Evolutionary conservation across 2,797 vertebrate genomes (phyloP), one percentile per base, ranked within the genome.

Genomic region (Microchirus variegatus): DNA sequence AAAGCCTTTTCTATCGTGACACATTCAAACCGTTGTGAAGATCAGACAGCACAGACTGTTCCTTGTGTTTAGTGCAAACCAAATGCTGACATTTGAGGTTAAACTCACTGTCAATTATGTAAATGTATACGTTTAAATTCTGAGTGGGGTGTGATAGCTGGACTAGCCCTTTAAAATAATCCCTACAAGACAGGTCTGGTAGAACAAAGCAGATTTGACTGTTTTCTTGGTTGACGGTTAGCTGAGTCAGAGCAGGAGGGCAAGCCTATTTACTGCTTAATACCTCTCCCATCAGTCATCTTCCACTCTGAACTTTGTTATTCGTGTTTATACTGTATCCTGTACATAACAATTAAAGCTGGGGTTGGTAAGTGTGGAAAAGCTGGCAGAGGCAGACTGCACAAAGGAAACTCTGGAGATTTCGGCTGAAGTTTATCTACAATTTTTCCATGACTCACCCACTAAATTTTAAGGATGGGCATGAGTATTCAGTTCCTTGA

Each of bases 11-110:
- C 26, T 3, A 26, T 26, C 5, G 3, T 3, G 5, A 26, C 26
- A 26, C 43, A 59, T 40, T 54, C 11, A 71, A 70, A 73, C 42
- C 0, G 55, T 35, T 36, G 26, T 14, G 35, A 56, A 44, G 14
- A 19, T 47, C 44, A 59, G 26, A 64, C n/a, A n/a, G n/a, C n/a
- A n/a, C 17, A 17, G 44, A 22, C 47, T 3, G 35, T 22, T 40
- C 9, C 6, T 63, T 22, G n/a, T 43, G 36, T 63, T 57, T 56
- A 3, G 26, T 31, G 26, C 7, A 31, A 31, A 8, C 26, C 4
- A 31, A 31, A 31, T 31, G 26, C 26, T 3, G 26, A 26, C 26
- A 26, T 26, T 5, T 26, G 26, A 3, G 26, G 26, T 31, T 31
- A 31, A 5, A 5, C 26, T 5, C 3, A 31, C 4, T 31, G 26